Evolutionary conservation across 2,797 vertebrate genomes (phyloP).

Genomic region (Brachymystax lenok): DNA sequence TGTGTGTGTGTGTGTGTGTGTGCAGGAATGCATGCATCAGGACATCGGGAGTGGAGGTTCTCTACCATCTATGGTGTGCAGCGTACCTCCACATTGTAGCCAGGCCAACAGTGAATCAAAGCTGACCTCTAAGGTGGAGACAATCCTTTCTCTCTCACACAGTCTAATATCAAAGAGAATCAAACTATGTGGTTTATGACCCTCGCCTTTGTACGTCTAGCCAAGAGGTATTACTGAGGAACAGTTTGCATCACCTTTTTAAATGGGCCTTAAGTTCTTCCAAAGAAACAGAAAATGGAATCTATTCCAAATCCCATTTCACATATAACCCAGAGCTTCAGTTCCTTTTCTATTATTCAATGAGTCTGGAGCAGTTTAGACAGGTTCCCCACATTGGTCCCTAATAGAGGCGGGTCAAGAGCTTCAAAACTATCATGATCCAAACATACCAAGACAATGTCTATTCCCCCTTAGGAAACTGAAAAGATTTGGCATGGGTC

Average conservation of each 20-base stretch:
- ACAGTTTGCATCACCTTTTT: not conserved
- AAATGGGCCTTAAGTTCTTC: too few relatives aligned
- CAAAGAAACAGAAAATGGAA: too few relatives aligned
- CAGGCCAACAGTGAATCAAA: constrained; percentile 1
- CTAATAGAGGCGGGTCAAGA: constrained; percentile 38
- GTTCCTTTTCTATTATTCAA: too few relatives aligned
- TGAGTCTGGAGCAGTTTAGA: constrained; percentile 26
- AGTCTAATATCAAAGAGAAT: constrained; percentile 4
- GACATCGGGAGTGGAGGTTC: not conserved
- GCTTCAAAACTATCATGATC: constrained; percentile 49
- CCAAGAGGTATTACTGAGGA: constrained; percentile 6
- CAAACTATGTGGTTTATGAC: not conserved
- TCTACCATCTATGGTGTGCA: not conserved
- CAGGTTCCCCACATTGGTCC: constrained; percentile 35
- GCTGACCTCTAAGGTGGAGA: not conserved
- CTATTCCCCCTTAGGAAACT: too few relatives aligned
- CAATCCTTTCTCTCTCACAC: not conserved
- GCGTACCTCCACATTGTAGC: not conserved
- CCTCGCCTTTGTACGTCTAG: not conserved
- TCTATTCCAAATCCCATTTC: too few relatives aligned
- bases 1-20: not conserved
- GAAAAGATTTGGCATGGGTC: too few relatives aligned
- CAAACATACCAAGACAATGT: too few relatives aligned
- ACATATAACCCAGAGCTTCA: too few relatives aligned
- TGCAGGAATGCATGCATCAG: not conserved